Evolutionary conservation across 2,113 vertebrate species (phyloP), one percentile per base, ranked within the genome.

Genomic region (Pithys albifrons): DNA sequence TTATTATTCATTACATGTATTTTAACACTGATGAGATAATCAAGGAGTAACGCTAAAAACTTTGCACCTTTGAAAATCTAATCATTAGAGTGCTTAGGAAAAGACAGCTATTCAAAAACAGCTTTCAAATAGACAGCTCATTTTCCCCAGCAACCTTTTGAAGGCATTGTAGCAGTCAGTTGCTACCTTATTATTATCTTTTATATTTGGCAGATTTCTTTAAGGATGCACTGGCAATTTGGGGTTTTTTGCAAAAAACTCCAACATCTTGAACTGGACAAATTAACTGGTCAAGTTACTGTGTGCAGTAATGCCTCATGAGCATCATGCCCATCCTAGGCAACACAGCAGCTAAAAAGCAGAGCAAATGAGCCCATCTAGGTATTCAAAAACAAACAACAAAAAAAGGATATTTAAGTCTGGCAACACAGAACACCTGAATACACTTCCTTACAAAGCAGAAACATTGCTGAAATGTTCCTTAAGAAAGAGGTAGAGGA

Each of bases 11-110:
- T 84, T 77, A 73, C 11, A 77, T 58, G 28, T n/a, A 73, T 65
- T 95, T 92, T 77, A 69, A 62, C 35, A 62, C 20, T 77, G 73
- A 65, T 66, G 55, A 77, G 33, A 64, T 71, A 87, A 74, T 84
- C 49, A 91, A 31, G 7, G 37, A 77, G 19, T 18, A 74, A 41
- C 46, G 12, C 41, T 87, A n/a, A 80, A 71, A 74, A 55, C 15
- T 71, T 85, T 27, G 9, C 11, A 61, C 14, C 24, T 93, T 88
- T 64, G 29, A 75, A 90, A 88, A 72, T 51, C 41, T 61, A 74
- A 45, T 73, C 37, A 22, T 41, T 88, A 59, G 9, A 19, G 9
- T 69, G 17, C 33, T 13, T 51, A 71, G 24, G 18, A 10, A 92
- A 41, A 89, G 37, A 80, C 12, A 65, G 51, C 31, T 62, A 69